Base-by-base conservation (phyloP, 2,888 invertebrate species). In the Melanargia galathea region DNA sequence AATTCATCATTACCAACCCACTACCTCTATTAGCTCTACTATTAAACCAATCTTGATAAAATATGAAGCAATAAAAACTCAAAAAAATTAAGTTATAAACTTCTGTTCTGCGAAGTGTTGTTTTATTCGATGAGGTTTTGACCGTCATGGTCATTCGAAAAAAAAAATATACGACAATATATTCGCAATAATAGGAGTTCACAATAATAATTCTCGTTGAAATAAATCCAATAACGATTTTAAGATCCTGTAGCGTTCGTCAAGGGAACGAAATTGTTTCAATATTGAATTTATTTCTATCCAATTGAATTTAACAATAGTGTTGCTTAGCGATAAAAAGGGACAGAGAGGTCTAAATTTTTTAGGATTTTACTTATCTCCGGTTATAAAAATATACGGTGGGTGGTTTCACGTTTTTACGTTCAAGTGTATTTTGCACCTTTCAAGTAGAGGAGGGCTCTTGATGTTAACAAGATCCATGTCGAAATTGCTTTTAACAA, bases 291-390 rank as follows among this genome's bases (percentile, higher is more conserved):
- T 52, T 35, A 20, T 52, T 33, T 20, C 33, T 52, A 11, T 30
- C 13, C 33, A 52, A 52, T 52, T 52, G 13, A 35, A 52, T 52
- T 30, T 33, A 33, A 52, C 33, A 52, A 52, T 52, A 33, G 18
- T 52, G 18, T 35, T 35, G 13, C 51, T 35, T 18, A 18, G 5
- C 11, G 18, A 52, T 52, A 52, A 35, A 52, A 24, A 51, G 16
- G 51, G 33, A 18, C 20, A 52, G 33, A 52, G 13, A 33, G 33
- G 20, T 20, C 20, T 33, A 20, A 52, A 35, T 35, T 52, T 52
- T 10, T 52, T 52, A 33, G 10, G 13, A 8, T 30, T 49, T 33
- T 20, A 51, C 33, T 6, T 8, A 30, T 8, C 2, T 33, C 4
- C 6, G 5, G 20, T 18, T 52, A 30, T 30, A 33, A 51, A 51